Base-by-base conservation (phyloP, 2,113 vertebrate species). In the Forbesichthys agassizii region DNA sequence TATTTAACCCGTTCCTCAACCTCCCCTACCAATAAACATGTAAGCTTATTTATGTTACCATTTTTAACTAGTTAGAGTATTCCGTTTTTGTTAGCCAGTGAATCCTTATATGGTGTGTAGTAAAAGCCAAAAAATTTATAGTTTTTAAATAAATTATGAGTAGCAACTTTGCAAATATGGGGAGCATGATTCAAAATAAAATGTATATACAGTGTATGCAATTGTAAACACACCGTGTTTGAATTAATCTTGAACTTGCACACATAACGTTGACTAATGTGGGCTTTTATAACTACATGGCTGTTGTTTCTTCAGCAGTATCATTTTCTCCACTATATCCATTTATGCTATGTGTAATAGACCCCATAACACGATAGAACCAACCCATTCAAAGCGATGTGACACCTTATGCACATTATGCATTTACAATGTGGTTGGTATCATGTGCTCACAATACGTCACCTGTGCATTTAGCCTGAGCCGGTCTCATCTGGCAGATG, bases 401-500 rank as follows among this genome's bases (percentile, higher is more conserved):
- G 4, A 5, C 54, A 18, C 16, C 13, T 56, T 88, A 92, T 86
- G 74, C 81, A 83, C 88, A 61, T 83, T 27, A 2, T 79, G 71
- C 63, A 61, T 85, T 82, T 79, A 73, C 61, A 67, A 60, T 67
- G 61, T 78, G 69, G 86, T 86, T 77, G 76, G 75, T 90, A 86
- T 82, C 61, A 65, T 79, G 47, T 71, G 78, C 80, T 78, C 78
- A 80, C 87, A 80, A 90, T 91, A 88, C 69, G 90, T 90, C 85
- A 89, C 75, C 73, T 68, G n/a, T 76, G 80, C 36, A 76, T 82
- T 81, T 75, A 82, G 56, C 73, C 71, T 85, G 83, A 89, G 81
- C 82, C 63, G 82, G 81, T 84, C 88, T 82, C 85, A 86, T 89
- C 87, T 79, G 82, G 85, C 88, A 91, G 91, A 89, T 87, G 84